Percentiles rank a stretch among this genome's conserved stretches.
Evolutionary conservation across 1,140 invertebrate genomes (phyloP).

Genomic region (Lucilia sericata): DNA sequence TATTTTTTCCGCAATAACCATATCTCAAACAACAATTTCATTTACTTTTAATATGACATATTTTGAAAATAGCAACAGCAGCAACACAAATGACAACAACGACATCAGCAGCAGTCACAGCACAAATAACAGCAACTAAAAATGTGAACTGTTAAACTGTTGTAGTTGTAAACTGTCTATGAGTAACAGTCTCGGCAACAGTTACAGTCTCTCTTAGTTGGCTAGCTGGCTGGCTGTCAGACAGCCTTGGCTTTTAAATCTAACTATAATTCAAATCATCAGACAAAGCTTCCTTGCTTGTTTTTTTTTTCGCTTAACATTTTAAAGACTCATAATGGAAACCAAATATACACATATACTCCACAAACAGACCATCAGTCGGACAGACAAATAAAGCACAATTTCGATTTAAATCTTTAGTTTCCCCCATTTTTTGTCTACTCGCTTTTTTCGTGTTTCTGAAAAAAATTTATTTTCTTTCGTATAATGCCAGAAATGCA

Average conservation of each 20-base stretch:
- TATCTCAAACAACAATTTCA: constrained; percentile 29
- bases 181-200: not conserved
- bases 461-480: not conserved
- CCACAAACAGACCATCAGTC: not conserved
- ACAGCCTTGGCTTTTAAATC: constrained; percentile 40
- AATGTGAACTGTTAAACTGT: constrained; percentile 40
- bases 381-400: constrained; percentile 11
- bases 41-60: constrained; percentile 46
- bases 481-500: constrained; percentile 9
- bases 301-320: too few species aligned
- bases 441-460: not conserved
- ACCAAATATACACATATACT: not conserved
- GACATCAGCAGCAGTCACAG: constrained; percentile 22
- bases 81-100: not conserved
- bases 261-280: constrained; percentile 40
- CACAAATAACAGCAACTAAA: not conserved
- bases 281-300: constrained; percentile 38
- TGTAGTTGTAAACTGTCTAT: constrained; percentile 32
- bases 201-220: not conserved
- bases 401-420: constrained; percentile 42
- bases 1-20: too few species aligned
- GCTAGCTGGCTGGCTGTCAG: not conserved
- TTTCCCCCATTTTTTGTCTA: not conserved
- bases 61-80: constrained; percentile 5
- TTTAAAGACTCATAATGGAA: not conserved